Base-by-base conservation (phyloP, 2,888 invertebrate species). In the Heteropelma amictum region DNA sequence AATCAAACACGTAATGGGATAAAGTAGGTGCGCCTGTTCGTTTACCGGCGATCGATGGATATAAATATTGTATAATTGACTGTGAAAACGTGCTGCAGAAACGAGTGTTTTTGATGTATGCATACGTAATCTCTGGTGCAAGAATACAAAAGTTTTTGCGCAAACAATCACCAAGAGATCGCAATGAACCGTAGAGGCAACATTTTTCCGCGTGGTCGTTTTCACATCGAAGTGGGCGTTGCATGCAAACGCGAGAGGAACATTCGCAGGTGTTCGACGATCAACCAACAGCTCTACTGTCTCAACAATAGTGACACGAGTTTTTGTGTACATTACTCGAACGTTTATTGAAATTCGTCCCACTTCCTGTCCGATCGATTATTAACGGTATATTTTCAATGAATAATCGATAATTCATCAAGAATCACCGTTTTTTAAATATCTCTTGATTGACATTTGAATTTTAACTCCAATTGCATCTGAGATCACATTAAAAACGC, bases 241-340 rank as follows among this genome's bases (percentile, higher is more conserved):
- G 28, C 42, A 64, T 35, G 63, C 58, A 42, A 64, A 53, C 64
- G 42, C 17, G 64, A 73, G 42, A 60, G 58, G 38, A 69, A 69
- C 73, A 49, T 33, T 19, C 26, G 64, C 73, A 74, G 73, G 73
- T 74, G 69, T 74, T 69, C 58, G 54, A 49, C 47, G 40, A 65
- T 60, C 28, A 51, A 58, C 40, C 8, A n/a, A 58, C 38, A 19
- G 56, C 49, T 58, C 35, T 54, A 58, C 51, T 58, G 47, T 40
- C 53, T 38, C 53, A 35, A 61, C 61, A 56, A 73, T 63, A 51
- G 17, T 19, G 28, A 58, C 58, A 35, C 58, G 47, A 30, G 49
- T 30, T 38, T 42, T 10, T 23, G 58, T 73, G 45, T 64, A 53
- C 64, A 64, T 64, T 69, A 45, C 58, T 64, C 51, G 53, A 64